phyloP scores from a whole-genome alignment of 2,888 invertebrate species.

The Phortica magna region DNA sequence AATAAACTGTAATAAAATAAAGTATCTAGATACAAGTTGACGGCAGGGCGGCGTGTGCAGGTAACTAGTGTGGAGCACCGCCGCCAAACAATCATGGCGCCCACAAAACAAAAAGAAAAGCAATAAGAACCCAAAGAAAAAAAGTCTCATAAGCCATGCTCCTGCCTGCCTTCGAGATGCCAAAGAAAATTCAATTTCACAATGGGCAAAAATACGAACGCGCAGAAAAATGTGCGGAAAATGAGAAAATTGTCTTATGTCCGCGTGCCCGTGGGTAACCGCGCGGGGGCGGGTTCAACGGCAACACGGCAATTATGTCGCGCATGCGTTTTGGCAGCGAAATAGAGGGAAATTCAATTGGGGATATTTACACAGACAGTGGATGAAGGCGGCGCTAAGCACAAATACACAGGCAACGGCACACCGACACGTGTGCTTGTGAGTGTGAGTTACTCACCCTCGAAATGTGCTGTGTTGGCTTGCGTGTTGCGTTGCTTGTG shows the following conservation, averaged over 20 bases:
- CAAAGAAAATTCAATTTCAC: slow-evolving; percentile 75
- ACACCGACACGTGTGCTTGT: neutral
- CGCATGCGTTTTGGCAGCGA: slow-evolving; percentile 59
- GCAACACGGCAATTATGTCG: slow-evolving; percentile 41
- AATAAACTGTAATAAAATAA: slow-evolving; percentile 75
- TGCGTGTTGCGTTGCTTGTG: slow-evolving; percentile 4
- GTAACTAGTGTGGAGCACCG: too few species aligned
- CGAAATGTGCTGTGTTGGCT: slow-evolving; percentile 34
- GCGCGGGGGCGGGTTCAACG: slow-evolving; percentile 38
- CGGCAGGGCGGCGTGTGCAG: slow-evolving; percentile 23
- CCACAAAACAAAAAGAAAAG: slow-evolving; percentile 16
- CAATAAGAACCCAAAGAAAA: slow-evolving; percentile 11
- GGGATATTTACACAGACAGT: slow-evolving; percentile 25
- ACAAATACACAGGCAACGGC: slow-evolving; percentile 38
- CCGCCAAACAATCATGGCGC: slow-evolving; percentile 48
- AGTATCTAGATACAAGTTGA: slow-evolving; percentile 61
- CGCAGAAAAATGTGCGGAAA: slow-evolving; percentile 67
- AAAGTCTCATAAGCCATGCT: slow-evolving; percentile 50
- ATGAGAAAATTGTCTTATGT: slow-evolving; percentile 74
- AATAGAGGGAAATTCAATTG: slow-evolving; percentile 66
- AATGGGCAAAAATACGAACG: slow-evolving; percentile 54
- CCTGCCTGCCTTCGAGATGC: slow-evolving; percentile 47
- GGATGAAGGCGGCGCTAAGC: slow-evolving; percentile 64
- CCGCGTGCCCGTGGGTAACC: slow-evolving; percentile 36
- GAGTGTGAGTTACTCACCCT: slow-evolving; percentile 34